Base-by-base conservation (phyloP, 1,140 invertebrate species). In the Cydia pomonella region DNA sequence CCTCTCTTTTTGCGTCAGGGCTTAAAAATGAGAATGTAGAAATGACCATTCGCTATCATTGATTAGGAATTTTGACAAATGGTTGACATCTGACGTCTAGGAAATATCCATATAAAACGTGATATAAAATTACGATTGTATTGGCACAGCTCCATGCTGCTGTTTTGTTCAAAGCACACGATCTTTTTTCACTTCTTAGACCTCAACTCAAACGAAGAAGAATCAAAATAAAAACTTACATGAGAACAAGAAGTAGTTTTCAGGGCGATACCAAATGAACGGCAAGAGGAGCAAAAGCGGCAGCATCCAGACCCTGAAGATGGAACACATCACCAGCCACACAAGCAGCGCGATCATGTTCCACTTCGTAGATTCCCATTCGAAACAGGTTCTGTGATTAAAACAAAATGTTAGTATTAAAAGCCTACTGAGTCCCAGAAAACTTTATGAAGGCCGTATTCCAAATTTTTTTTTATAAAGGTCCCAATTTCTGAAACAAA, bases 231-330 rank as follows among this genome's bases (percentile, higher is more conserved):
- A 71, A 44, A 72, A 74, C 78, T 77, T 78, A 87, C 71, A 80
- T 21, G 62, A 80, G 69, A 83, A 38, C 23, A 84, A 25, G 29
- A 74, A 78, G 72, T 83, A 84, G 53, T 82, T 78, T 0, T 77
- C 59, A 41, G 87, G 85, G 44, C 86, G 82, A 59, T 90, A 90
- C 80, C 82, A 87, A 50, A 85, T 50, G 72, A 92, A 92, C 0
- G 91, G 91, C 73, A 90, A 85, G 0, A 92, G 77, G 6, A 92
- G 41, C 3, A 92, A 73, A n/a, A 92, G 78, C 6, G 90, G 91
- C 38, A 90, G 53, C 87, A 92, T 90, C 91, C 91, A 92, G 4
- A 84, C 83, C 79, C 84, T 84, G 69, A 87, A 90, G 78, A 84
- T 82, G 62, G 80, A 86, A 74, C 88, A 91, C 50, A 91, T 88